Conservation (phyloP, 2,888 invertebrate species). For the Drosophila nr. perissopoda region DNA sequence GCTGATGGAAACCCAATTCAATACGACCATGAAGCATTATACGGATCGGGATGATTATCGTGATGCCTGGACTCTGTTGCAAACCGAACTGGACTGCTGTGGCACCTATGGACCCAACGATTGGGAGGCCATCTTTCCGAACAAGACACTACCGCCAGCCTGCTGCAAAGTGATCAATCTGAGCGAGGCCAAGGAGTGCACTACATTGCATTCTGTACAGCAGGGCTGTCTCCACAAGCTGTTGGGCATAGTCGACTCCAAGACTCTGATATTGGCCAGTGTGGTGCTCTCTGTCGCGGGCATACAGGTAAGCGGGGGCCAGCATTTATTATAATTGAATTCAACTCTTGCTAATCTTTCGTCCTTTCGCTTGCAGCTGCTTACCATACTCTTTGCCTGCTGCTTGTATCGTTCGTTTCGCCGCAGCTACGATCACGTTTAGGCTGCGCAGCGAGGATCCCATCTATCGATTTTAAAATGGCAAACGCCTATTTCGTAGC, state of each 20-base stretch:
- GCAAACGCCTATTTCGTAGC: slow-evolving; percentile 41
- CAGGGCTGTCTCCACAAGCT: slow-evolving; percentile 89
- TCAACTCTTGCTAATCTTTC: background rate
- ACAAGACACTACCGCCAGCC: slow-evolving; percentile 80
- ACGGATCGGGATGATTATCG: slow-evolving; percentile 87
- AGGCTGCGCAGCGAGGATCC: slow-evolving; percentile 84
- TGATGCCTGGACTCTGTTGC: slow-evolving; percentile 93
- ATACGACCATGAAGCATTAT: slow-evolving; percentile 90
- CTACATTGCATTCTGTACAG: slow-evolving; percentile 85
- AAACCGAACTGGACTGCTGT: slow-evolving; percentile 93
- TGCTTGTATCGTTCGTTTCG: slow-evolving; percentile 96
- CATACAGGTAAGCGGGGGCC: slow-evolving; percentile 89
- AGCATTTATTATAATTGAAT: background rate
- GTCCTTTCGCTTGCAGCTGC: slow-evolving; percentile 87
- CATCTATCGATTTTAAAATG: slow-evolving; percentile 69
- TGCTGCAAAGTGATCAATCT: slow-evolving; percentile 84
- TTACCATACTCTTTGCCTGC: slow-evolving; percentile 96
- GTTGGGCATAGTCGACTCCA: slow-evolving; percentile 88
- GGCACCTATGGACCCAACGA: slow-evolving; percentile 89
- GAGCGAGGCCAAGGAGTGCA: slow-evolving; percentile 86
- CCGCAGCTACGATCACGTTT: slow-evolving; percentile 95
- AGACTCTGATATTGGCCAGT: slow-evolving; percentile 91
- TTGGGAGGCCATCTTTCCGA: slow-evolving; percentile 87
- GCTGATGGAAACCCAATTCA: slow-evolving; percentile 89
- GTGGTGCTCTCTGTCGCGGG: slow-evolving; percentile 94